A percentile compares a stretch with the other conserved stretches of the same genome.
Conservation (phyloP, 2,888 invertebrate genomes). For the Polyommatus iphigenia region DNA sequence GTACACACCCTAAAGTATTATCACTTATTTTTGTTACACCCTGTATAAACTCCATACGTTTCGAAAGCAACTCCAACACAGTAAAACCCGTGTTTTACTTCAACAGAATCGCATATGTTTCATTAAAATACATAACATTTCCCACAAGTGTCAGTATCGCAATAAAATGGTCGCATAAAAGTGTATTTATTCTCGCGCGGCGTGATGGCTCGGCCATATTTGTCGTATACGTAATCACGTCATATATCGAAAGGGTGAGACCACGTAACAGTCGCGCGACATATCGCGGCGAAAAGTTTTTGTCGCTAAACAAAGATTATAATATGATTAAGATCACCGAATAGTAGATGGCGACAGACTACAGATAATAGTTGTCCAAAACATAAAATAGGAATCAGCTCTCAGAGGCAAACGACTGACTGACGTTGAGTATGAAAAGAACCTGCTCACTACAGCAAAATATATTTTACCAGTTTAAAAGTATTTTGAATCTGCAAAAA, state of each 20-base stretch:
- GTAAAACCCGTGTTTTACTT: neutral
- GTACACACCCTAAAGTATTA: no score
- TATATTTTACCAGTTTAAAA: no score
- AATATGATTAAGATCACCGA: no score
- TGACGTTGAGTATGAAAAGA: no score
- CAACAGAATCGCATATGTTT: neutral
- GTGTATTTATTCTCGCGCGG: slow-evolving; percentile 36
- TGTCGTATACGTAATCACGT: slow-evolving; percentile 31
- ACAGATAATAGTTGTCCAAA: no score
- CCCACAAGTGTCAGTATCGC: slow-evolving; percentile 38
- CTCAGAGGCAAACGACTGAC: no score
- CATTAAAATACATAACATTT: slow-evolving; percentile 30
- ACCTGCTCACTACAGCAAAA: no score
- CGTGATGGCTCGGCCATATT: slow-evolving; percentile 36
- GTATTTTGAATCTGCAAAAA: no score
- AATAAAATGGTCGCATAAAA: slow-evolving; percentile 37
- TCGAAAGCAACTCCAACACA: neutral
- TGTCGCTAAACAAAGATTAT: neutral
- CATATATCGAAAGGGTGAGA: slow-evolving; percentile 2
- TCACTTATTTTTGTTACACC: no score
- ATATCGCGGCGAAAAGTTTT: neutral
- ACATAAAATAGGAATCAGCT: no score
- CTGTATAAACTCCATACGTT: neutral
- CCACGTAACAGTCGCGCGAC: slow-evolving; percentile 1
- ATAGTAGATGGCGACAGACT: no score